Conservation (phyloP, 2,113 vertebrate species). For the Trematocara unimaculatum region DNA sequence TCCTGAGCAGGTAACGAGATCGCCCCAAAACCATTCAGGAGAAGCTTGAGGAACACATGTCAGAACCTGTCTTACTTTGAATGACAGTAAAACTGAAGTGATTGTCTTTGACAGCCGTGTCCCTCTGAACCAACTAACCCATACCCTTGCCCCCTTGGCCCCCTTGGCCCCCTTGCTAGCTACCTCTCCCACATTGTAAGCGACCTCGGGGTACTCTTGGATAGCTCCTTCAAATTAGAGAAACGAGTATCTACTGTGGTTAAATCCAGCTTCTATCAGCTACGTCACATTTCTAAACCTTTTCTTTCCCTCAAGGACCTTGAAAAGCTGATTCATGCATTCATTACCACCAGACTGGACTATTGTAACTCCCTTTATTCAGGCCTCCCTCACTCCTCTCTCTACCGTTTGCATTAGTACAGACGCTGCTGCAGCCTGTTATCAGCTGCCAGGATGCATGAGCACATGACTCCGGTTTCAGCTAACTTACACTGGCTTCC, state of each 20-base stretch:
- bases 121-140: background rate
- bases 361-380: background rate
- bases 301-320: background rate
- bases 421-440: background rate
- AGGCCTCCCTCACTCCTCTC: background rate
- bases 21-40: background rate
- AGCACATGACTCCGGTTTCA: background rate
- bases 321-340: background rate
- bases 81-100: background rate
- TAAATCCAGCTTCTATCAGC: background rate
- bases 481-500: background rate
- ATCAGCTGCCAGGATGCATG: background rate
- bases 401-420: background rate
- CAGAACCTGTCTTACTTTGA: background rate
- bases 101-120: background rate
- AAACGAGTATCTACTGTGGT: background rate
- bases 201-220: too few species aligned
- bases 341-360: accelerated
- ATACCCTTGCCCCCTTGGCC: background rate
- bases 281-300: accelerated
- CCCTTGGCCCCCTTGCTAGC: background rate
- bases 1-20: background rate
- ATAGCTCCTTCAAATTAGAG: too few species aligned
- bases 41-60: background rate
- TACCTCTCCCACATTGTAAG: background rate